Evolutionary conservation across 2,888 invertebrate species (phyloP).

Genomic region (Xestobium rufovillosum): DNA sequence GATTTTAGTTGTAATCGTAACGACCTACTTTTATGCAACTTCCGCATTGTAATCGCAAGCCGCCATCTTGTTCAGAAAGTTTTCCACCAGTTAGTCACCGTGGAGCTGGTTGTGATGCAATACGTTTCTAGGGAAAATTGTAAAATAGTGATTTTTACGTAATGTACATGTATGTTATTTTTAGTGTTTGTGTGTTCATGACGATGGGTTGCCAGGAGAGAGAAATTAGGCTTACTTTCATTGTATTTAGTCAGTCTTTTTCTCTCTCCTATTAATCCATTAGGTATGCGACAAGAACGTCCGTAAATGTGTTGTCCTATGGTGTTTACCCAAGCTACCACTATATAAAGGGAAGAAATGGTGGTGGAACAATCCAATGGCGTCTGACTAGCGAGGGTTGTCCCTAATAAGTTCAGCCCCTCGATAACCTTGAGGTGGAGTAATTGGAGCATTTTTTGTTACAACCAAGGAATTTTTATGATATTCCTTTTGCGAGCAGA

Average conservation of each 20-base stretch:
- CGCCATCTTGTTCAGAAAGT: constrained; percentile 39
- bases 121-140: background rate
- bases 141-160: constrained; percentile 1
- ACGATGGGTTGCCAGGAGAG: constrained; percentile 37
- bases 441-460: no score
- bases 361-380: background rate
- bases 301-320: no score
- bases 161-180: background rate
- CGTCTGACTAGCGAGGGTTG: background rate
- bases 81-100: background rate
- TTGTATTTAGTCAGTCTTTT: constrained; percentile 36
- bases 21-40: constrained; percentile 47
- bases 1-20: no score
- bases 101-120: background rate
- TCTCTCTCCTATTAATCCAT: constrained; percentile 39
- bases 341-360: no score
- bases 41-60: constrained; percentile 42
- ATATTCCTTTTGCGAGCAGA: no score
- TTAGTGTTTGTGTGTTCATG: constrained; percentile 12
- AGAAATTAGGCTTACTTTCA: constrained; percentile 36
- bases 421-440: constrained; percentile 14
- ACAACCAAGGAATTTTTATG: no score
- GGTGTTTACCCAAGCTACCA: no score
- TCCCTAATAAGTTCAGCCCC: constrained; percentile 13
- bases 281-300: constrained; percentile 10